A percentile compares a stretch with the other conserved stretches of the same genome.
These are phyloP conservation scores for Pogonus chalceus DNA, from an alignment of 1,140 invertebrate genomes.

Conservation along the genomic window DNA sequence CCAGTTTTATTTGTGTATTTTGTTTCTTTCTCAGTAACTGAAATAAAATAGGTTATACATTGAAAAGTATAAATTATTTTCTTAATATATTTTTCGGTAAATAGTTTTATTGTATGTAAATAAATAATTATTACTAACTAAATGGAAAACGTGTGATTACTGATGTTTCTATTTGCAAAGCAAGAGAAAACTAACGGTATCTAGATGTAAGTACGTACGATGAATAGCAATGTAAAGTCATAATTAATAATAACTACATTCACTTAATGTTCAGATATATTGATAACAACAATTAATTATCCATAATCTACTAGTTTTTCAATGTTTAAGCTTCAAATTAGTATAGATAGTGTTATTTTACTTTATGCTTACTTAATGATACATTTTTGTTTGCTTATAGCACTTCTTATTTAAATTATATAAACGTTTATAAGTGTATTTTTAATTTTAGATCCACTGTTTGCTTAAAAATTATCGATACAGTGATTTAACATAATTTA, in stretches of 20 bases:
- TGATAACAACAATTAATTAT: conserved; percentile 5
- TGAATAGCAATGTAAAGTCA: background rate
- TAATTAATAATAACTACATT: conserved; percentile 4
- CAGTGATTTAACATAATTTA: no score
- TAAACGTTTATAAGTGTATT: no score
- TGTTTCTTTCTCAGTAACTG: background rate
- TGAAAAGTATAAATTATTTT: background rate
- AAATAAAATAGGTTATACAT: background rate
- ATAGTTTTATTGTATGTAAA: background rate
- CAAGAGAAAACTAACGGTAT: background rate
- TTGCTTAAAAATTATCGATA: no score
- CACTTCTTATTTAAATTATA: no score
- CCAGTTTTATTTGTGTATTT: no score
- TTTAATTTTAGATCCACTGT: no score
- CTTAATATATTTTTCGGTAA: background rate
- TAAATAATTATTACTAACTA: background rate
- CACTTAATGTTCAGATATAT: conserved; percentile 3
- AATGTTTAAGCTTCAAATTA: background rate
- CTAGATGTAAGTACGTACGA: background rate
- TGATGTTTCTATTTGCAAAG: background rate
- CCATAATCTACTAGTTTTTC: background rate
- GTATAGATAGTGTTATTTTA: no score
- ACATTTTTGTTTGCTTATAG: no score
- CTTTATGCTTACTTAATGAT: no score
- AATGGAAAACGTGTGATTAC: background rate